A percentile compares a stretch with the other conserved stretches of the same genome.
Conservation (phyloP, 2,797 vertebrate genomes). For the Sternarchorhynchus goeldii region DNA sequence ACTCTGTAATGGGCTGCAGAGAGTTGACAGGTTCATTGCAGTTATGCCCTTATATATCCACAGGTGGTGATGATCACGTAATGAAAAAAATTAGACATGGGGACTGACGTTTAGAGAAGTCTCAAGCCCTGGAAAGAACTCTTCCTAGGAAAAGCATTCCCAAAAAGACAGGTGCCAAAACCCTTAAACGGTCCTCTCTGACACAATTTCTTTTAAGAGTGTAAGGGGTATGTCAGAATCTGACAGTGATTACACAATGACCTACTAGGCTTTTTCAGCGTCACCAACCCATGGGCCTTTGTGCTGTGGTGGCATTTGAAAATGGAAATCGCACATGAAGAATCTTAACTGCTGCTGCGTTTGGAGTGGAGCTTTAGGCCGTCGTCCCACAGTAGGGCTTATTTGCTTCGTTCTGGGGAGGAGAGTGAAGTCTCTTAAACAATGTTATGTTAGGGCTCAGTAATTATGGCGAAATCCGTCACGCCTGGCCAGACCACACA, state of each 20-base stretch:
- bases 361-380: slow-evolving; percentile 29
- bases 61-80: background rate
- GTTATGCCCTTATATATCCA: no score
- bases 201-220: background rate
- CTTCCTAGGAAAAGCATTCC: background rate
- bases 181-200: background rate
- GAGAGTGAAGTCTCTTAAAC: slow-evolving; percentile 49
- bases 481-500: slow-evolving; percentile 58
- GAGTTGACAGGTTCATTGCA: no score
- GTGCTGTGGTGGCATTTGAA: slow-evolving; percentile 30
- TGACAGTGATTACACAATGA: background rate
- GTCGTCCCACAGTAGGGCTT: slow-evolving; percentile 16
- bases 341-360: slow-evolving; percentile 33
- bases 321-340: slow-evolving; percentile 43
- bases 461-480: slow-evolving; percentile 61
- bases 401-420: slow-evolving; percentile 38
- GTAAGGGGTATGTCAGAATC: slow-evolving; percentile 1
- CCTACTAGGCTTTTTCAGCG: background rate
- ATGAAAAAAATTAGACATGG: background rate
- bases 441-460: slow-evolving; percentile 58
- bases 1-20: no score
- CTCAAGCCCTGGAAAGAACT: background rate
- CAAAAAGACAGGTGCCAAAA: background rate
- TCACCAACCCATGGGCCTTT: background rate
- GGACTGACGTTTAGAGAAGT: background rate